Percentiles rank a stretch among this genome's conserved stretches.
phyloP scores from a whole-genome alignment of 2,888 invertebrate genomes.

The Lapara coniferarum region DNA sequence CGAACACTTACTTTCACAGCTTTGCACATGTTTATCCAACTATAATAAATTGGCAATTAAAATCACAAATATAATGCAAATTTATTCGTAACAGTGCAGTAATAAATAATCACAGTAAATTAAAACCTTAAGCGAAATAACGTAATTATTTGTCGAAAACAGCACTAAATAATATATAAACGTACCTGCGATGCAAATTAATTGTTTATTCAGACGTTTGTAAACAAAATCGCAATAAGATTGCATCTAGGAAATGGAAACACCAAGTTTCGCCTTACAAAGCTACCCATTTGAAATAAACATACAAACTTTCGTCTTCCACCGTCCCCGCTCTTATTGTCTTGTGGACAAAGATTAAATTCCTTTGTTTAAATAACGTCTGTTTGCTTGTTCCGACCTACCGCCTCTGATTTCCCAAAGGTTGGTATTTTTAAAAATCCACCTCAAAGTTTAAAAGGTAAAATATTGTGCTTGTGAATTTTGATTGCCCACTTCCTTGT shows the following conservation, averaged over 20 bases:
- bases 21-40: no score
- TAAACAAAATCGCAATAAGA: slow-evolving; percentile 55
- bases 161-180: background rate
- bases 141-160: background rate
- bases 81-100: no score
- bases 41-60: no score
- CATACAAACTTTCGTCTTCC: slow-evolving; percentile 39
- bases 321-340: slow-evolving; percentile 40
- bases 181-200: slow-evolving; percentile 34
- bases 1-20: no score
- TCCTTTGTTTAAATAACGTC: slow-evolving; percentile 47
- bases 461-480: slow-evolving; percentile 68
- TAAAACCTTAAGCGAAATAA: background rate
- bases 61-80: no score
- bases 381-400: slow-evolving; percentile 52
- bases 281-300: slow-evolving; percentile 56
- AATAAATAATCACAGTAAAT: no score
- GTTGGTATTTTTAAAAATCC: slow-evolving; percentile 74
- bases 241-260: slow-evolving; percentile 55
- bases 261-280: slow-evolving; percentile 39
- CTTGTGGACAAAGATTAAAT: slow-evolving; percentile 55
- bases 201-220: slow-evolving; percentile 52
- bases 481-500: slow-evolving; percentile 55
- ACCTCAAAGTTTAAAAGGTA: slow-evolving; percentile 66
- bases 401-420: slow-evolving; percentile 78